Evolutionary conservation across 2,113 vertebrate species (phyloP).

Genomic region (Spea multiplicata): DNA sequence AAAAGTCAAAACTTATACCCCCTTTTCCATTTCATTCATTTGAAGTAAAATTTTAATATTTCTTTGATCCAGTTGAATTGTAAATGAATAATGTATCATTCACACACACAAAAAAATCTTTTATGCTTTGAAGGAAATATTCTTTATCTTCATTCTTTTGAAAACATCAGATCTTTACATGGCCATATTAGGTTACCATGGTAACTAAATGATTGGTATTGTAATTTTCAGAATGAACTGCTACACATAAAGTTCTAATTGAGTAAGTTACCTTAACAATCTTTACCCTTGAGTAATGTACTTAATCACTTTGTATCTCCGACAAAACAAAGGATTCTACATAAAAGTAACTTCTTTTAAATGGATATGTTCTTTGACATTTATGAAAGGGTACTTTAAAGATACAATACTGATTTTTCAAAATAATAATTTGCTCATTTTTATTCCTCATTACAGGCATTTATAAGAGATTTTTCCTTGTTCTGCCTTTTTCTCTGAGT

Average conservation of each 20-base stretch:
- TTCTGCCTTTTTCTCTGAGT: not conserved
- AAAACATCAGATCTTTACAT: slow-evolving; percentile 30
- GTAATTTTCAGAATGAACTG: slow-evolving; percentile 8
- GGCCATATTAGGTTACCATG: slow-evolving; percentile 14
- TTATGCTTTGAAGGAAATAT: no score
- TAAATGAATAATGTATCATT: no score
- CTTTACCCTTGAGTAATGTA: slow-evolving; percentile 37
- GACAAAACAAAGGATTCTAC: no score
- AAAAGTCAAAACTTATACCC: no score
- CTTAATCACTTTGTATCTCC: no score
- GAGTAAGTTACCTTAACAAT: slow-evolving; percentile 39
- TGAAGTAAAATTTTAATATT: no score
- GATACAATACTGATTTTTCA: slow-evolving; percentile 18
- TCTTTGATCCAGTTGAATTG: no score
- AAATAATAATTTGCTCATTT: no score
- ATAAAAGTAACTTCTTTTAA: slow-evolving; percentile 39
- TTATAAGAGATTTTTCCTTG: not conserved
- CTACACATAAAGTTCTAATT: slow-evolving; percentile 30
- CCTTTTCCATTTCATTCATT: no score
- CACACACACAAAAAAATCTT: no score
- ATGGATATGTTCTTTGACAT: slow-evolving; percentile 32
- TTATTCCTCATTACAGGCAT: not conserved
- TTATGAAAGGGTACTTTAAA: slow-evolving; percentile 21
- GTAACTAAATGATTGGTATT: slow-evolving; percentile 1
- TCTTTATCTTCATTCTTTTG: no score